Evolutionary conservation across 2,797 vertebrate genomes (phyloP).

Genomic region (Oreochromis grahami): DNA sequence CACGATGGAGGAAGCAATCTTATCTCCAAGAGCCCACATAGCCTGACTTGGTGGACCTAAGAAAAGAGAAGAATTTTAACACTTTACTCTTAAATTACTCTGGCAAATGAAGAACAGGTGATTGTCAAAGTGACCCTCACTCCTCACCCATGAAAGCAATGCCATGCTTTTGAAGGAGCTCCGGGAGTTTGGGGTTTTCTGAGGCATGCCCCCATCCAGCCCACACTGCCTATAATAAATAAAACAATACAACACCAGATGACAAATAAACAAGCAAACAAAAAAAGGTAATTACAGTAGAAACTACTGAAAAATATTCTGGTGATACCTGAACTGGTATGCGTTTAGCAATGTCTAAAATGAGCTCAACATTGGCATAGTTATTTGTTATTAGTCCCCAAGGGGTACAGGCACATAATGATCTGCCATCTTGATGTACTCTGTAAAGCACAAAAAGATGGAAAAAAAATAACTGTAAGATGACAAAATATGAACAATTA

Average conservation of each 20-base stretch:
- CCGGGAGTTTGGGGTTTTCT: conserved; percentile 97
- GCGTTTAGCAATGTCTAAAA: conserved; percentile 95
- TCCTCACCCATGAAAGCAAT: conserved; percentile 97
- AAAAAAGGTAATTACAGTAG: background rate
- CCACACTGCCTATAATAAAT: conserved; percentile 89
- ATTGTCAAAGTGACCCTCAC: background rate
- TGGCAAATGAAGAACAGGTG: background rate
- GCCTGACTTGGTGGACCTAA: conserved; percentile 97
- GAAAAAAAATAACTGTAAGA: background rate
- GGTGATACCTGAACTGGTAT: conserved; percentile 94
- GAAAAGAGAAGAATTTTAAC: background rate
- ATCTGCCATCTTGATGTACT: conserved; percentile 99
- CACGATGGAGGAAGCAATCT: conserved; percentile 97
- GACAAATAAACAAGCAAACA: background rate
- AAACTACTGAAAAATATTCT: background rate
- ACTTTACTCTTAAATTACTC: background rate
- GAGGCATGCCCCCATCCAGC: conserved; percentile 99
- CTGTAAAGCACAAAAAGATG: conserved; percentile 61
- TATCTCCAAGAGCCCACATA: conserved; percentile 98
- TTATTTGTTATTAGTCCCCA: conserved; percentile 99
- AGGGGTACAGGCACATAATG: conserved; percentile 97
- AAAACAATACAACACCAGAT: background rate
- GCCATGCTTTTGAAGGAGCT: conserved; percentile 92
- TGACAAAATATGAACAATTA: background rate
- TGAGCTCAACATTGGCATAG: conserved; percentile 98